Evolutionary conservation across 2,113 vertebrate genomes (phyloP).

Genomic region (Istiophorus platypterus): DNA sequence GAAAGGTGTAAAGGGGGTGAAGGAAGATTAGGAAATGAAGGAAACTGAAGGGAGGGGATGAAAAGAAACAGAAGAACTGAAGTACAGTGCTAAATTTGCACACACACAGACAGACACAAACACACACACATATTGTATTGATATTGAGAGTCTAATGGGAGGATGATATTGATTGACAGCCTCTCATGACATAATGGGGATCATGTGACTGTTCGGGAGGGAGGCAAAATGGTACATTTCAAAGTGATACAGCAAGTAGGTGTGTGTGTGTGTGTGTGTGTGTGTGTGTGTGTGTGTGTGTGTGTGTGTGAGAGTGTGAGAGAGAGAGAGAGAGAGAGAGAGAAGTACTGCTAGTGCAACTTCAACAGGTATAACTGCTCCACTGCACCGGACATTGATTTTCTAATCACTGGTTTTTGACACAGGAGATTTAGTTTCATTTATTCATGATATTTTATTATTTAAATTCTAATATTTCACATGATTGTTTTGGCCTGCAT

Average conservation of each 20-base stretch:
- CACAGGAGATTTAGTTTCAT: no score
- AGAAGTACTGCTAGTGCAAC: no score
- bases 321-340: no score
- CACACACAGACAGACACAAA: no score
- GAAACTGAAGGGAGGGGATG: no score
- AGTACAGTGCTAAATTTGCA: no score
- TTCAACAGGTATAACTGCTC: neutral
- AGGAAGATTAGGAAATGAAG: neutral
- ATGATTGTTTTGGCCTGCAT: neutral
- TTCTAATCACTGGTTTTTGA: neutral
- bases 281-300: neutral
- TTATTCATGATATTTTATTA: neutral
- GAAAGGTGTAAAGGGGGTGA: neutral
- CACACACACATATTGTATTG: no score
- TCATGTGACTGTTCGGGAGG: conserved; percentile 33
- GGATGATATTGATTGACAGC: conserved; percentile 50
- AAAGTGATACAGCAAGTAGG: conserved; percentile 11
- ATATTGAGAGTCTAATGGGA: conserved; percentile 23
- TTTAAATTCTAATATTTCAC: neutral
- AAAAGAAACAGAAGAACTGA: no score
- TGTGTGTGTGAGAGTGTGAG: no score
- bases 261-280: neutral
- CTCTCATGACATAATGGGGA: conserved; percentile 50
- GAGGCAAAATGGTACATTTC: conserved; percentile 17
- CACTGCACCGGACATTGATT: neutral